Evolutionary conservation across 2,113 vertebrate genomes (phyloP), one percentile per base, ranked within the genome.

Genomic region (Epinephelus cyanopodus): DNA sequence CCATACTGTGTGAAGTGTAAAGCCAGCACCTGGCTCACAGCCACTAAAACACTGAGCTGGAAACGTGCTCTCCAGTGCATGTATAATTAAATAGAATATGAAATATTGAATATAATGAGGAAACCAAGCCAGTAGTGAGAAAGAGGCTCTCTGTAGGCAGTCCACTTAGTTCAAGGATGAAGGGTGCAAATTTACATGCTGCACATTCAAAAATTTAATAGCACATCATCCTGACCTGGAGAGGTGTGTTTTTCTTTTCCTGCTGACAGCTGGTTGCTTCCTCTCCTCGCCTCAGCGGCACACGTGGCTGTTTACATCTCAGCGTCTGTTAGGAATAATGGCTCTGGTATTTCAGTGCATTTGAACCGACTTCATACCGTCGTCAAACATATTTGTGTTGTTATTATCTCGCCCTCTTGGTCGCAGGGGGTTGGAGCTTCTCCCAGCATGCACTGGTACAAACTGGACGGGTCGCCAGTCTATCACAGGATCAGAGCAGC

Each of bases 31-130:
- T 73, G 54, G 14, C 67, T 72, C 27, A 1, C 17, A 27, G 54
- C 57, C 64, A n/a, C n/a, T 39, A 2, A 63, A 72, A 25, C 47
- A n/a, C 39, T 33, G 1, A 45, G 60, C 52, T 56, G 21, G 12
- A 70, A 70, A 29, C 45, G 42, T 48, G 27, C 47, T 63, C 82
- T 39, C 19, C 23, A 19, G 18, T 54, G 57, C 60, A 74, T 50
- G 42, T 85, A 48, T 86, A 77, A 89, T 84, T 77, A 33, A 84
- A 70, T 7, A 27, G 57, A 87, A 60, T 25, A 76, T 83, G 29
- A 89, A 85, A 87, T 87, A 83, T 88, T 86, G 68, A 82, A 73
- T 61, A 21, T 77, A 82, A 87, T 68, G 60, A 91, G 81, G 42
- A 73, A 74, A 23, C 53, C 45, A 39, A 69, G 39, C 33, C 79